Percentiles rank a stretch among this genome's conserved stretches.
phyloP scores from a whole-genome alignment of 1,140 invertebrate genomes.

The Drosophila ironensis region DNA sequence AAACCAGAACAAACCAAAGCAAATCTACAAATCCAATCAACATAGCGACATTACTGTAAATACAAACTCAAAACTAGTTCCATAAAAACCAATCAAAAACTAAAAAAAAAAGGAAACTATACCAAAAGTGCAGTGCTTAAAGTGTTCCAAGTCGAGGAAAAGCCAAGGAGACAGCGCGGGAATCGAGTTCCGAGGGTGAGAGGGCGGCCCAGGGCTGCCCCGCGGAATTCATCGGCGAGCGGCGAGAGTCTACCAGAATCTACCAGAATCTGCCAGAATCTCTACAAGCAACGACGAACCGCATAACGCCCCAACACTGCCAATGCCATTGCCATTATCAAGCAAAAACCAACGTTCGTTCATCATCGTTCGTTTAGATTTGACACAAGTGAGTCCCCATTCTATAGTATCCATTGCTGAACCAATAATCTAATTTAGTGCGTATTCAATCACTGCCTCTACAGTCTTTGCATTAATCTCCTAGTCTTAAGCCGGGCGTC shows the following conservation, averaged over 20 bases:
- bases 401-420: conserved; percentile 16
- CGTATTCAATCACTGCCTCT: too few species aligned
- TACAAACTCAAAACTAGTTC: conserved; percentile 31
- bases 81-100: conserved; percentile 6
- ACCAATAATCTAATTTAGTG: too few species aligned
- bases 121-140: conserved; percentile 25
- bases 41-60: conserved; percentile 44
- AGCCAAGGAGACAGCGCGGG: background rate
- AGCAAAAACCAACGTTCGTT: conserved; percentile 55
- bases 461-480: too few species aligned
- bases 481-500: too few species aligned
- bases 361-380: conserved; percentile 78
- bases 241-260: too few species aligned
- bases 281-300: conserved; percentile 23
- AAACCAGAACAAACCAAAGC: background rate
- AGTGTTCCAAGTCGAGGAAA: conserved; percentile 15
- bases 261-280: too few species aligned
- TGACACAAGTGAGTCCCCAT: conserved; percentile 68
- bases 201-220: conserved; percentile 36
- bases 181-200: conserved; percentile 11
- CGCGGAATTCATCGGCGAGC: conserved; percentile 8
- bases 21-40: conserved; percentile 9
- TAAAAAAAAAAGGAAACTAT: background rate
- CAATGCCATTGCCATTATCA: conserved; percentile 76
- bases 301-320: conserved; percentile 63